Conservation (phyloP, 2,888 invertebrate species). For the Agriotes lineatus region DNA sequence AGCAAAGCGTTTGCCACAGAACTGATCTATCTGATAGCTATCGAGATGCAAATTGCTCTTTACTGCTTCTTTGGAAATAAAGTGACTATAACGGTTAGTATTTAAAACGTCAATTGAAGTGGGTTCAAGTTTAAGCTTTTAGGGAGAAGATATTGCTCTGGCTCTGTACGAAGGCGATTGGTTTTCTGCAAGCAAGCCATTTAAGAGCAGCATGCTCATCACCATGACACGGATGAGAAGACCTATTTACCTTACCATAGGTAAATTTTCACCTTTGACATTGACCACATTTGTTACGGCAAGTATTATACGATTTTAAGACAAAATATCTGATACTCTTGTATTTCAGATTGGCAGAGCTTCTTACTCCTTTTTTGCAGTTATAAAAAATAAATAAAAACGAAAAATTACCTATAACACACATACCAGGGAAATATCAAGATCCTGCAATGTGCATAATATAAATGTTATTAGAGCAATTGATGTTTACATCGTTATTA, state of each 20-base stretch:
- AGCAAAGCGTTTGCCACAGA: slow-evolving; percentile 36
- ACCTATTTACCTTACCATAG: slow-evolving; percentile 52
- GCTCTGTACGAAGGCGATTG: slow-evolving; percentile 51
- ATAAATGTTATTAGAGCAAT: too few relatives aligned
- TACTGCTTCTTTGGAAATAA: slow-evolving; percentile 53
- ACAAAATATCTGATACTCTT: background rate
- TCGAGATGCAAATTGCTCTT: slow-evolving; percentile 50
- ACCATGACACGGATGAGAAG: slow-evolving; percentile 52
- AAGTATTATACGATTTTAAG: background rate
- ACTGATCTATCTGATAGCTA: slow-evolving; percentile 47
- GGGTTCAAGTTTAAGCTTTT: background rate
- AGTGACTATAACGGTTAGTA: slow-evolving; percentile 48
- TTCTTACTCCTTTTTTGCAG: slow-evolving; percentile 37
- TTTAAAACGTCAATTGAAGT: background rate
- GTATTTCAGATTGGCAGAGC: slow-evolving; percentile 33
- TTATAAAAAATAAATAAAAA: slow-evolving; percentile 30
- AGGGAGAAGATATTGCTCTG: slow-evolving; percentile 37
- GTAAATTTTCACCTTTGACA: slow-evolving; percentile 53
- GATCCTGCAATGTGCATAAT: too few relatives aligned
- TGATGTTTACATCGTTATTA: too few relatives aligned
- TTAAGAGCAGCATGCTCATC: slow-evolving; percentile 52
- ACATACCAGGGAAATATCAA: background rate
- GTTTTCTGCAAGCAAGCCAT: slow-evolving; percentile 47
- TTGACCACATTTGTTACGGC: slow-evolving; percentile 51
- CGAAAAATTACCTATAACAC: background rate